These are phyloP conservation scores for Syrphus vitripennis DNA, from an alignment of 2,888 invertebrate species.

Conservation along the genomic window DNA sequence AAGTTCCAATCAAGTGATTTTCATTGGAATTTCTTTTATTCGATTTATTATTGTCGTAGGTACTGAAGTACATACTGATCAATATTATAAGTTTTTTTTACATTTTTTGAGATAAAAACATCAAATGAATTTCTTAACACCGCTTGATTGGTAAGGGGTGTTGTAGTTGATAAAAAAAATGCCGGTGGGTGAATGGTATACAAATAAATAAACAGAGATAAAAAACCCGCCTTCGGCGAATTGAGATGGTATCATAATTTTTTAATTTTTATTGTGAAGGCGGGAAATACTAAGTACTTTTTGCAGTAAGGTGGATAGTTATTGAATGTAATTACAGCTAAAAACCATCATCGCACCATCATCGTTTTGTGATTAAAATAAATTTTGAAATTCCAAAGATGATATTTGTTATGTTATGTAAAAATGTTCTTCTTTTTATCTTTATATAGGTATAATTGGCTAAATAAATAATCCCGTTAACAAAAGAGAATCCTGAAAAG, in stretches of 20 bases:
- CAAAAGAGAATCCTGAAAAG: no score
- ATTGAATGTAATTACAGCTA: background rate
- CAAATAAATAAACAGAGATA: background rate
- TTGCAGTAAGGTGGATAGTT: no score
- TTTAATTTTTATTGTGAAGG: background rate
- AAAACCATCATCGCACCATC: no score
- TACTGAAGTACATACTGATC: no score
- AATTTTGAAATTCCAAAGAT: no score
- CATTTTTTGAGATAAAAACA: background rate
- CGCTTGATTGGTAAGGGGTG: background rate
- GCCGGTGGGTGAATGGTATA: background rate
- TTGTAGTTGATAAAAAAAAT: background rate
- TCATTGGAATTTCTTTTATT: background rate
- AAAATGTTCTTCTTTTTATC: no score
- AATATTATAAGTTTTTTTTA: background rate
- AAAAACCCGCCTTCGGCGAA: background rate
- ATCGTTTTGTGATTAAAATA: no score
- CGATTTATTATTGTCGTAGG: conserved; percentile 5
- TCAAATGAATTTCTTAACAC: background rate
- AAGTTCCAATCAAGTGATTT: background rate
- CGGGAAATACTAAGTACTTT: no score
- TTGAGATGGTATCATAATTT: background rate
- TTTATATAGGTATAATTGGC: no score
- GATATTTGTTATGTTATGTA: no score
- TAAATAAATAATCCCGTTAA: no score